Base-by-base conservation (phyloP, 2,113 vertebrate species). In the Chauna torquata region DNA sequence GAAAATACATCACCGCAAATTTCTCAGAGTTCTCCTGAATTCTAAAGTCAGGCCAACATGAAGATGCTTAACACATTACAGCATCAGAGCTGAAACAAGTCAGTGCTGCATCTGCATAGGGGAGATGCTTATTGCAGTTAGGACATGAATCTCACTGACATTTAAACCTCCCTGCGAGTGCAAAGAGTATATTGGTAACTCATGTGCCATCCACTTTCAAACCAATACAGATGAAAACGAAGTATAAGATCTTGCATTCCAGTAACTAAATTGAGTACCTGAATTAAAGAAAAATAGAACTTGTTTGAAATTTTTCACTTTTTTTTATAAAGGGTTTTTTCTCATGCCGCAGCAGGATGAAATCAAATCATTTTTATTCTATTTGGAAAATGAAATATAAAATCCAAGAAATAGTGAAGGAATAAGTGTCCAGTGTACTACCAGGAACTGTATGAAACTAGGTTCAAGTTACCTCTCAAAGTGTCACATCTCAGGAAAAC, bases 61-160 rank as follows among this genome's bases (percentile, higher is more conserved):
- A 77, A 88, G 86, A 96, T 94, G 75, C n/a, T 95, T 96, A 23
- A 94, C 65, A 82, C 45, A 58, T 95, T 38, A 87, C 57, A 94
- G 78, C 78, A 88, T 23, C 25, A 8, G 42, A 52, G 70, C 30
- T 79, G 10, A 76, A 88, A 4, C 34, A 4, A 78, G 47, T 5
- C 72, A 28, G 45, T 22, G 66, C 65, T 9, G 13, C 69, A 52
- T 82, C 86, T 32, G 81, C 65, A 5, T 3, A 22, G 72, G 36
- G 52, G 24, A 50, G 30, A 59, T 57, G 44, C 28, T 82, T 24
- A 11, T 9, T 40, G 62, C 50, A 47, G 40, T 16, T 14, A 6
- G 18, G 23, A 38, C 45, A 5, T 1, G 27, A 74, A 78, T 65
- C 52, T 82, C 92, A 34, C 22, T 0, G 6, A 6, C 7, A 4